A percentile compares a stretch with the other conserved stretches of the same genome.
phyloP scores from a whole-genome alignment of 2,888 invertebrate species.

The Auanema freiburgensis region DNA sequence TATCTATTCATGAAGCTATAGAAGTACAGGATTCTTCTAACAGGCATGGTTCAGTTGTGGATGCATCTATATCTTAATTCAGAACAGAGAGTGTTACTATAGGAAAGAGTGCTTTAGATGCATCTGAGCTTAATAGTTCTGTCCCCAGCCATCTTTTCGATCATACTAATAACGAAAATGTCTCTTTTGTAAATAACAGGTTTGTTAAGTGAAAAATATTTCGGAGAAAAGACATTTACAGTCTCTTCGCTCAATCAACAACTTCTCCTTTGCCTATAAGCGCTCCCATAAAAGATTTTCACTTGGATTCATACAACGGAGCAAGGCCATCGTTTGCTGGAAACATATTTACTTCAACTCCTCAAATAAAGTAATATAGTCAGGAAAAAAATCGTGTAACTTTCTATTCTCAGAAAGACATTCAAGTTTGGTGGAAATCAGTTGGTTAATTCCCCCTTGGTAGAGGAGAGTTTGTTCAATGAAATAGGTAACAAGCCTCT shows the following conservation, averaged over 20 bases:
- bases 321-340: conserved; percentile 13
- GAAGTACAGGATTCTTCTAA: neutral
- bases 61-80: too few relatives aligned
- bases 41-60: neutral
- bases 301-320: conserved; percentile 10
- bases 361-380: conserved; percentile 5
- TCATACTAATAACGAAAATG: too few relatives aligned
- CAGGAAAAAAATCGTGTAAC: too few relatives aligned
- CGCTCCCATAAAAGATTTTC: neutral
- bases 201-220: too few relatives aligned
- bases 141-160: neutral
- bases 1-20: conserved; percentile 16
- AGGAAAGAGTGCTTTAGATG: neutral
- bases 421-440: too few relatives aligned
- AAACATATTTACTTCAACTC: conserved; percentile 13
- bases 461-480: too few relatives aligned
- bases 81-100: neutral
- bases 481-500: too few relatives aligned
- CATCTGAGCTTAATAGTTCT: conserved; percentile 1
- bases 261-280: neutral
- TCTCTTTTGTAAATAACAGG: too few relatives aligned
- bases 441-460: too few relatives aligned
- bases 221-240: too few relatives aligned
- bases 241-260: neutral
- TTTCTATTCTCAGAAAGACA: too few relatives aligned